Conservation (phyloP, 2,113 vertebrate species). For the Progne subis region DNA sequence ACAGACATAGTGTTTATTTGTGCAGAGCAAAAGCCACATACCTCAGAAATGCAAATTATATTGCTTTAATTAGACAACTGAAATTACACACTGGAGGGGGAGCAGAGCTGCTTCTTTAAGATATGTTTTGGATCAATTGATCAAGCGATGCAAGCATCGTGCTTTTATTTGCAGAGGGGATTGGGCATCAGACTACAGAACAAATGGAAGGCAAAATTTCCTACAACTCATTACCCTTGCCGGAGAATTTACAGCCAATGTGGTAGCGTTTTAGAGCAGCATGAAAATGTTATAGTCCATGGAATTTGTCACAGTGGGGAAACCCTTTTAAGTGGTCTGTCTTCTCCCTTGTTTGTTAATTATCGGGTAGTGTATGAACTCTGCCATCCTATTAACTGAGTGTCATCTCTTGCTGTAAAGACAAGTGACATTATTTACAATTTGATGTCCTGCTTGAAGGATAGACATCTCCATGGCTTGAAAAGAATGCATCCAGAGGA, state of each 20-base stretch:
- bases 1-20: background rate
- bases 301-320: constrained; percentile 20
- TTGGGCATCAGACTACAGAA: background rate
- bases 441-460: background rate
- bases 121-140: constrained; percentile 1
- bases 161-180: background rate
- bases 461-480: background rate
- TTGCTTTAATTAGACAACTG: constrained; percentile 53
- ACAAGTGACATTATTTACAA: background rate
- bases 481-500: background rate
- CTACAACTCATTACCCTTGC: background rate
- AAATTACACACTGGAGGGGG: background rate
- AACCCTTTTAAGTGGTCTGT: constrained; percentile 13
- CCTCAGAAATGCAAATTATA: constrained; percentile 54
- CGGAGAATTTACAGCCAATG: background rate
- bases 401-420: background rate
- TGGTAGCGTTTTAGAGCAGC: background rate
- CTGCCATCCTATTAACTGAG: constrained; percentile 7
- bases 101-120: constrained; percentile 42
- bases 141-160: background rate
- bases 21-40: constrained; percentile 18
- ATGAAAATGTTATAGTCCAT: background rate
- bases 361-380: background rate
- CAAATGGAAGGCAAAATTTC: background rate
- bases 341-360: constrained; percentile 47